Base-by-base conservation (phyloP, 2,113 vertebrate genomes). In the Jaculus jaculus region DNA sequence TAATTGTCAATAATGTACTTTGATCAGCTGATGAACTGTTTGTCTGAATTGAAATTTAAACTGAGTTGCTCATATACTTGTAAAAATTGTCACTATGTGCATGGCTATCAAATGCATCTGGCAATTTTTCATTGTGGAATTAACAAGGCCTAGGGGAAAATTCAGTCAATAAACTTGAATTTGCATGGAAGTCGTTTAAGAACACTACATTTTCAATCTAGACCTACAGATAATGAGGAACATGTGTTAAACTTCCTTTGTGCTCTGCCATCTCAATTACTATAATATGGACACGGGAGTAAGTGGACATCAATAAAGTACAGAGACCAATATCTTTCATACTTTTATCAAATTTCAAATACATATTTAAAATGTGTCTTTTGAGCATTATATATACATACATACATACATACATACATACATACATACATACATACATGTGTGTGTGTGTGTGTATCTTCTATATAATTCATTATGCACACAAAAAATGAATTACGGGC, bases 311-410 rank as follows among this genome's bases (percentile, higher is more conserved):
- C 78, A 73, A 34, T 51, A 39, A 12, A 87, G n/a, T 60, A 7
- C 61, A 58, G 54, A 82, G 80, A 78, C 86, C 32, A 85, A 7
- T 26, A 71, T 75, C 18, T 71, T 60, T 66, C n/a, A 66, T 42
- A 80, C 63, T 96, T 95, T 96, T 87, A 95, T 72, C 37, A 91
- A 94, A 89, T 94, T 90, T 87, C 84, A 97, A 82, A 84, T 82
- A 77, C 39, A 72, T 37, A 68, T 7, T 87, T 94, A 42, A 77
- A 93, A 88, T 97, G 18, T 77, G 1, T 92, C 88, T 96, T 84
- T 74, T 81, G 26, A 95, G 86, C 90, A 81, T 32, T 65, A 93
- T 95, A 93, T 47, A 47, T 47, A 47, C n/a, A n/a, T n/a, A n/a
- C n/a, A n/a, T n/a, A n/a, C n/a, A n/a, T n/a, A n/a, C n/a, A n/a